Base-by-base conservation (phyloP, 1,140 invertebrate genomes). In the Drosophila teissieri region DNA sequence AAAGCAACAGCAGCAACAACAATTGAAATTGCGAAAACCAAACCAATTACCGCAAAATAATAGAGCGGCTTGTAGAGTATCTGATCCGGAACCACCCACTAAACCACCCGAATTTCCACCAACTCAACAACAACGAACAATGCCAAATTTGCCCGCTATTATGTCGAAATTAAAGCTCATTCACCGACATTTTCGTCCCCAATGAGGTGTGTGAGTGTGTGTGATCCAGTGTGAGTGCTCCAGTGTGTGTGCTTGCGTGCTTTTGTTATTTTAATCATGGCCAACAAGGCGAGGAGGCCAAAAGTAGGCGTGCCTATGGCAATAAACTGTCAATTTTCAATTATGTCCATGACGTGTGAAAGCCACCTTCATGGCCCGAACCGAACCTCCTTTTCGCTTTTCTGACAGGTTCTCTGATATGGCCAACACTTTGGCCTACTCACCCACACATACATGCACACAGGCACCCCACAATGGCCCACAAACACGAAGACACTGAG, bases 281-380 rank as follows among this genome's bases (percentile, higher is more conserved):
- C 68, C 74, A 70, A 77, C 75, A 70, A 77, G 69, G 53, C 39
- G 57, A 68, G 40, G 39, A 57, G 64, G 42, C 48, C 73, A 72
- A 69, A 49, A 70, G 65, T 78, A 73, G 73, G 74, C 40, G 63
- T 77, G 74, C 46, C 73, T 78, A 77, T 78, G 75, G 75, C 75
- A 78, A 78, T 78, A 78, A 70, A 78, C 74, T 77, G 75, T 78
- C 75, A 78, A 78, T 78, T 78, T 78, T 78, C 75, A 78, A 78
- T 78, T 78, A 78, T 78, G 75, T 57, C 64, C 5, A 22, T 63
- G 75, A 78, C 65, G 65, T 65, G 65, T 70, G 52, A 52, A 56
- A 70, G 67, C 39, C 64, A 70, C 67, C 67, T 70, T 40, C 19
- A 56, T 46, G 17, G 40, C 36, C 11, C 24, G 36, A 68, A n/a